Base-by-base conservation (phyloP, 92 coral and sea anemone species). In the Phenganax stokvisi region DNA sequence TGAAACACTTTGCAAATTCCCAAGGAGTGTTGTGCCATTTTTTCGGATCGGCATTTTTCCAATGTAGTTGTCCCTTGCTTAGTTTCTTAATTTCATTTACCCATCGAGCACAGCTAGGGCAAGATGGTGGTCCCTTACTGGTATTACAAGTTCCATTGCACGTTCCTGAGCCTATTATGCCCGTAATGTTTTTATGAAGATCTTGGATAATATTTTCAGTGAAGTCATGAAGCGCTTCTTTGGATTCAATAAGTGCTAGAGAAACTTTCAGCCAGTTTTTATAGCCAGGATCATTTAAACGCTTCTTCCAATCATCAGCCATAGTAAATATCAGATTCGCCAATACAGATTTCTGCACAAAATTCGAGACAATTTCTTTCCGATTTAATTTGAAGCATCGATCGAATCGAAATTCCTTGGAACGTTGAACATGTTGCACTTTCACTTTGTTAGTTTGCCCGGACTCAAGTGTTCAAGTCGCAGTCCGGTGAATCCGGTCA, bases 261-360 rank as follows among this genome's bases (percentile, higher is more conserved):
- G 83, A 63, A 61, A 79, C 83, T 44, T 79, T 79, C 59, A 79
- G 29, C 83, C 83, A 79, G 57, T 79, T 79, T 61, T 79, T 79
- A 29, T 79, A 79, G 63, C 37, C 74, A 10, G 67, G 17, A 59
- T 79, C 61, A 25, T 79, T 65, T 57, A 79, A 64, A 68, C 83
- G 83, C 17, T 79, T 79, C 57, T 79, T 64, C 54, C 25, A 64
- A 17, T 79, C 59, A 13, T 63, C 55, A 8, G 63, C 74, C 56
- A 15, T 64, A 11, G 44, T 55, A 55, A 8, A 11, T 72, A n/a
- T 72, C 20, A 10, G n/a, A n/a, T 17, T 12, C 12, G 6, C 7
- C 76, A 12, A 72, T 54, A 17, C 67, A 61, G 67, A 61, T 6
- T 13, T 61, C 13, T 61, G 67, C 47, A 37, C 47, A 37, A 37